phyloP scores from a whole-genome alignment of 2,888 invertebrate species.

The Mycalesis mineus region DNA sequence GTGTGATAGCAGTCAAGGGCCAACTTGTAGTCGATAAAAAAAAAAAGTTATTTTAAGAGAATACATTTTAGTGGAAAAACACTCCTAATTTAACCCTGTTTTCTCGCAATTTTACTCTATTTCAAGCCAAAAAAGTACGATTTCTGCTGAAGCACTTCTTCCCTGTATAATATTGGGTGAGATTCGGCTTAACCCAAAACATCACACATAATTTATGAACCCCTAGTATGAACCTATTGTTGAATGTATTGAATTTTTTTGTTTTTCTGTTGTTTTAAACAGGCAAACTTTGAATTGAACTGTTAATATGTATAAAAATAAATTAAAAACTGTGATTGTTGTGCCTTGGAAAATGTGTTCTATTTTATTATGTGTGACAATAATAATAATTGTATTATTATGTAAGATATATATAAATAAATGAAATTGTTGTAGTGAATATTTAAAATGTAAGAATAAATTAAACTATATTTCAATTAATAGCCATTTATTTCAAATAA shows the following conservation, averaged over 20 bases:
- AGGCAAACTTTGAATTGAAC: neutral
- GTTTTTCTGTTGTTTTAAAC: neutral
- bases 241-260: neutral
- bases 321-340: constrained; percentile 5
- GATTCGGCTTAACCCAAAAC: no score
- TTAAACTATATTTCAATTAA: constrained; percentile 25
- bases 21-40: no score
- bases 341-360: neutral
- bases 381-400: neutral
- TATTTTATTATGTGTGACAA: neutral
- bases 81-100: no score
- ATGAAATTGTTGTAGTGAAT: neutral
- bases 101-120: no score
- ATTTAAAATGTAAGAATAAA: constrained; percentile 21
- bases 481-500: constrained; percentile 16
- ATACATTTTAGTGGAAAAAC: no score
- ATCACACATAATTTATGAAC: no score
- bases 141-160: no score
- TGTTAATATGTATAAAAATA: neutral
- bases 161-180: no score
- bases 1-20: no score
- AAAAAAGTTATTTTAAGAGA: no score
- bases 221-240: no score
- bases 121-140: no score
- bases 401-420: neutral